Conservation (phyloP, 2,888 invertebrate genomes). For the Carterocephalus palaemon region DNA sequence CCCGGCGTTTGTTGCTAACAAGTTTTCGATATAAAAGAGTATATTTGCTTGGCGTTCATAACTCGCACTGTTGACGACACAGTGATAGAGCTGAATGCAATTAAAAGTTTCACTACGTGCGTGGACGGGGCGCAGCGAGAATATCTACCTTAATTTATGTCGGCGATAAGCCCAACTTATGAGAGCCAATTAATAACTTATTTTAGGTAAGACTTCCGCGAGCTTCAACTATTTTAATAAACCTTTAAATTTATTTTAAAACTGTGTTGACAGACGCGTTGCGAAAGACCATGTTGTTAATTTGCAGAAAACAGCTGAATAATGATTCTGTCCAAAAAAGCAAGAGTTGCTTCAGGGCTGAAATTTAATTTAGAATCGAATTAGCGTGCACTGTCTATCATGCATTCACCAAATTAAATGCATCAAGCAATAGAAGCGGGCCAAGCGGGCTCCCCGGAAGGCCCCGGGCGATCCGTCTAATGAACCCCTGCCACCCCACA, state of each 20-base stretch:
- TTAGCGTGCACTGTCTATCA: conserved; percentile 44
- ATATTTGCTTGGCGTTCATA: conserved; percentile 49
- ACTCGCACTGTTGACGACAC: conserved; percentile 67
- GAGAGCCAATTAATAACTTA: conserved; percentile 75
- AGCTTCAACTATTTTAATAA: conserved; percentile 42
- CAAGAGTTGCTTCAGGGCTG: background rate
- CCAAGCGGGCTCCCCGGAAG: conserved; percentile 70
- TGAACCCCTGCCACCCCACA: conserved; percentile 70
- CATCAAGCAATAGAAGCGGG: conserved; percentile 60
- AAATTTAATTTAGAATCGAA: conserved; percentile 19
- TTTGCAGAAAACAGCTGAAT: no score
- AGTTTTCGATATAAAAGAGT: conserved; percentile 23
- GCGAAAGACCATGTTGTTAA: no score
- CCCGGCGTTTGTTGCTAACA: conserved; percentile 13
- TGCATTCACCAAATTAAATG: conserved; percentile 61
- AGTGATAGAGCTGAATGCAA: conserved; percentile 76
- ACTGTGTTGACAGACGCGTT: conserved; percentile 20
- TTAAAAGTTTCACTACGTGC: conserved; percentile 78
- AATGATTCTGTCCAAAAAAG: background rate
- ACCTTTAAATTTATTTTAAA: conserved; percentile 22
- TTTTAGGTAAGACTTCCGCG: conserved; percentile 61
- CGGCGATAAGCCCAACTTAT: conserved; percentile 70
- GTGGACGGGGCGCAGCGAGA: conserved; percentile 66
- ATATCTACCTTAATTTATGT: conserved; percentile 74
- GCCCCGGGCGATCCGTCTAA: conserved; percentile 74